phyloP scores from a whole-genome alignment of 2,797 vertebrate species.

The Peromyscus eremicus region DNA sequence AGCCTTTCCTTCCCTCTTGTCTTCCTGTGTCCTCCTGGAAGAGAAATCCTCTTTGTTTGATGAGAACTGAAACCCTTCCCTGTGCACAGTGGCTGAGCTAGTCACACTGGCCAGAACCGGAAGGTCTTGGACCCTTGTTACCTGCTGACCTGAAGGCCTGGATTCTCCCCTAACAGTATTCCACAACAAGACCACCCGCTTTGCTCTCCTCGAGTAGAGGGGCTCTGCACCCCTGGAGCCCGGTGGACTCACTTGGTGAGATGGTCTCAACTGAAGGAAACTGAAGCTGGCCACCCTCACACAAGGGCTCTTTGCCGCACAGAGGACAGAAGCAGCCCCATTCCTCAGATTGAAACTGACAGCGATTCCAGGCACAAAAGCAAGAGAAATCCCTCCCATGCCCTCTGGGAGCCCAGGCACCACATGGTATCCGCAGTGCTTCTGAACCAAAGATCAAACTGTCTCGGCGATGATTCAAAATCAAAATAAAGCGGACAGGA shows the following conservation, averaged over 20 bases:
- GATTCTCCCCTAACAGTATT: not conserved
- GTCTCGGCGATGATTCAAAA: constrained; percentile 63
- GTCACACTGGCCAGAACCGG: not conserved
- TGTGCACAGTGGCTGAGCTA: not conserved
- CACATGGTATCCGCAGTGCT: constrained; percentile 15
- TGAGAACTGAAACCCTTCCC: not conserved
- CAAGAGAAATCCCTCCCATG: constrained; percentile 2
- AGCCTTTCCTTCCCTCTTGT: not conserved
- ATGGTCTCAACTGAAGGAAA: not conserved
- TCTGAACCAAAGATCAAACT: constrained; percentile 57
- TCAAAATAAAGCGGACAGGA: constrained; percentile 82
- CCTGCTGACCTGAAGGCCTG: not conserved
- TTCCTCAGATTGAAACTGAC: not conserved
- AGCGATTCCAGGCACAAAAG: constrained; percentile 30
- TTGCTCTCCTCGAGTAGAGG: not conserved
- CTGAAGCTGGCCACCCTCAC: not conserved
- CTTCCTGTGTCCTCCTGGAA: not conserved
- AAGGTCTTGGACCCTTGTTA: not conserved
- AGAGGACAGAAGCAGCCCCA: accelerated
- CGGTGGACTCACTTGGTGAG: not conserved
- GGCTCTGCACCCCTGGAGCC: not conserved
- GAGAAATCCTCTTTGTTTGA: not conserved
- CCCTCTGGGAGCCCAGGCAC: not conserved
- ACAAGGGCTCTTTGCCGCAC: not conserved
- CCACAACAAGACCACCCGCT: not conserved